phyloP scores from a whole-genome alignment of 2,888 invertebrate genomes.

The Biston betularia region DNA sequence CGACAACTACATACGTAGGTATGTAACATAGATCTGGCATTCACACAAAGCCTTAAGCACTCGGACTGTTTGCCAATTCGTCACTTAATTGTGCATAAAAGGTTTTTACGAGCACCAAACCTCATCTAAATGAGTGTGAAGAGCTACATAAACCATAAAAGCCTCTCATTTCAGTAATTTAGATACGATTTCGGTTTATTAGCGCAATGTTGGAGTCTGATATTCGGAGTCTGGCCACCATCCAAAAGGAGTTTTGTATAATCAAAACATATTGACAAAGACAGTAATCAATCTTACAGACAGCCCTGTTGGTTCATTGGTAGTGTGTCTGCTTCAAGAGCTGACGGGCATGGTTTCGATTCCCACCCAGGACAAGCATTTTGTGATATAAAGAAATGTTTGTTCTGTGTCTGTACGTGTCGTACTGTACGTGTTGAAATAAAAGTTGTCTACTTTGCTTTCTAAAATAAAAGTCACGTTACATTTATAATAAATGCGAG shows the following conservation, averaged over 20 bases:
- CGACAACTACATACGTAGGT: neutral
- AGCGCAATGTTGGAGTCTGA: conserved; percentile 29
- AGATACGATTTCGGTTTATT: conserved; percentile 43
- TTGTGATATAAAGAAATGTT: too few relatives aligned
- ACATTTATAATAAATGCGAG: neutral
- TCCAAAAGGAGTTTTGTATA: conserved; percentile 21
- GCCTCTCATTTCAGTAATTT: conserved; percentile 41
- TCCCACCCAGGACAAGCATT: too few relatives aligned
- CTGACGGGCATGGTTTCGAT: too few relatives aligned
- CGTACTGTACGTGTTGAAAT: neutral
- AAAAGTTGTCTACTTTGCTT: neutral
- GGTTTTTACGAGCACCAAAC: conserved; percentile 25
- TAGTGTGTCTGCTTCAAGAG: too few relatives aligned
- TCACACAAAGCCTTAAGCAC: neutral
- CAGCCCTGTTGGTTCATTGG: too few relatives aligned
- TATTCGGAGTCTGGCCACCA: conserved; percentile 26
- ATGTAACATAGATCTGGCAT: neutral
- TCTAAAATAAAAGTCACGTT: neutral
- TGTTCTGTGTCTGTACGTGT: too few relatives aligned
- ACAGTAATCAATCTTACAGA: conserved; percentile 7
- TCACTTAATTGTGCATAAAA: conserved; percentile 32
- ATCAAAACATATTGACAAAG: neutral
- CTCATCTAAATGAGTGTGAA: conserved; percentile 29
- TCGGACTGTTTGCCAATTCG: conserved; percentile 25
- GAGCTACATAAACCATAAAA: conserved; percentile 34